Conservation (phyloP, 2,113 vertebrate genomes). For the Dasyurus viverrinus region DNA sequence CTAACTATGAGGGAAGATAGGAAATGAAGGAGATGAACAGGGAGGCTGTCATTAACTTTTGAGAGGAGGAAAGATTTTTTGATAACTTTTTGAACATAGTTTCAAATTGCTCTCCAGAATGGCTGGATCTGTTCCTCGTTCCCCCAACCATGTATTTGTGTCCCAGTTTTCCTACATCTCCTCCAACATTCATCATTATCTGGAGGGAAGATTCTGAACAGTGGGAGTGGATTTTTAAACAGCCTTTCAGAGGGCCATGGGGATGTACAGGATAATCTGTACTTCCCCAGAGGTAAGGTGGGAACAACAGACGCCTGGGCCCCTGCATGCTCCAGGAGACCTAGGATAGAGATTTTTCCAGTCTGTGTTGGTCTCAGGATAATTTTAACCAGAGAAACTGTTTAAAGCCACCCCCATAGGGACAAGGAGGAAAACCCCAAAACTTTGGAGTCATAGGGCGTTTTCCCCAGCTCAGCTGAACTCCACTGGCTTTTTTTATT, state of each 20-base stretch:
- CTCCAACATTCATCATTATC: too few relatives aligned
- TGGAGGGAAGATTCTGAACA: neutral
- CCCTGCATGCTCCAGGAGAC: rapidly evolving
- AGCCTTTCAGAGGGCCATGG: rapidly evolving
- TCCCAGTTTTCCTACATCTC: too few relatives aligned
- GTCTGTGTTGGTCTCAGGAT: rapidly evolving
- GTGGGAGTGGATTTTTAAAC: neutral
- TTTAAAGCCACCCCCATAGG: neutral
- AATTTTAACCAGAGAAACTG: neutral
- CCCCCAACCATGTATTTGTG: too few relatives aligned
- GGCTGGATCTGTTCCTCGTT: too few relatives aligned
- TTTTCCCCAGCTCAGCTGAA: neutral
- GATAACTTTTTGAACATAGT: too few relatives aligned
- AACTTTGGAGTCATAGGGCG: neutral
- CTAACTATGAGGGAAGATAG: neutral
- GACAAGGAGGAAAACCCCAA: neutral
- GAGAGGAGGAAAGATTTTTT: neutral
- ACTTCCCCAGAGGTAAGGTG: neutral
- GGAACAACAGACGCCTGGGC: neutral
- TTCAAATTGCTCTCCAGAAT: too few relatives aligned
- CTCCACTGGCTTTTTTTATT: neutral
- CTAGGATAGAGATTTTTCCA: neutral
- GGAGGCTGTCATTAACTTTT: neutral
- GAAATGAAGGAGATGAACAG: neutral
- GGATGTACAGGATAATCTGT: neutral